Conservation (phyloP, 2,113 vertebrate genomes). For the Progne subis region DNA sequence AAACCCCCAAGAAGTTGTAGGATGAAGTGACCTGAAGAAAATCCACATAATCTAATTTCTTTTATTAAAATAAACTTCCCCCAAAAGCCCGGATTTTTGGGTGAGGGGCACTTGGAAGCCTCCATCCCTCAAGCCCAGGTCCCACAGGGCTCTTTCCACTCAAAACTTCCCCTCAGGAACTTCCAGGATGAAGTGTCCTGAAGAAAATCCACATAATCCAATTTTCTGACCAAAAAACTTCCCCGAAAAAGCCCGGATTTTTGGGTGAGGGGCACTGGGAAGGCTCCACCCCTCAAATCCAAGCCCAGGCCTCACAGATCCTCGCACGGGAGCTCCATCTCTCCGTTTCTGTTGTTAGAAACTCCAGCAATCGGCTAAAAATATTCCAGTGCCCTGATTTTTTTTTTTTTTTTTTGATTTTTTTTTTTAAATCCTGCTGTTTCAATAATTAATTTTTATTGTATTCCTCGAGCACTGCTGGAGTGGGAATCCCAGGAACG, state of each 20-base stretch:
- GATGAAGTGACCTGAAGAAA: not conserved
- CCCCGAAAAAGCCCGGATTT: not conserved
- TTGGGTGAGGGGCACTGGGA: not conserved
- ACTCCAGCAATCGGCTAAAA: conserved; percentile 23
- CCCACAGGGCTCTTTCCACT: not conserved
- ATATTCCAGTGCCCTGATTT: not conserved
- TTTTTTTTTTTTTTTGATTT: not conserved
- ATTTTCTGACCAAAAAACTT: not conserved
- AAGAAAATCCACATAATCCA: rapidly evolving
- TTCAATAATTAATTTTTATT: conserved; percentile 47
- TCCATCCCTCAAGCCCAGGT: not conserved
- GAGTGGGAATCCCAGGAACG: not conserved
- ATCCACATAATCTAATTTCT: not conserved
- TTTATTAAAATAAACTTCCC: not conserved
- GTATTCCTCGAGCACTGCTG: not conserved
- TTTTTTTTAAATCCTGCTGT: not conserved
- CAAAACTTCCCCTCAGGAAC: not conserved
- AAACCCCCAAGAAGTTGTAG: not conserved
- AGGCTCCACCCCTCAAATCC: not conserved
- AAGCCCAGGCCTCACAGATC: not conserved
- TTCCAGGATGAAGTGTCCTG: not conserved
- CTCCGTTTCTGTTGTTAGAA: not conserved
- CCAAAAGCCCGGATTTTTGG: not conserved
- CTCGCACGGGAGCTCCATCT: rapidly evolving
- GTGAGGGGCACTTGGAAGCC: too few relatives aligned